These are phyloP conservation scores for Crotalus tigris DNA, from an alignment of 2,113 vertebrate species.

Conservation along the genomic window DNA sequence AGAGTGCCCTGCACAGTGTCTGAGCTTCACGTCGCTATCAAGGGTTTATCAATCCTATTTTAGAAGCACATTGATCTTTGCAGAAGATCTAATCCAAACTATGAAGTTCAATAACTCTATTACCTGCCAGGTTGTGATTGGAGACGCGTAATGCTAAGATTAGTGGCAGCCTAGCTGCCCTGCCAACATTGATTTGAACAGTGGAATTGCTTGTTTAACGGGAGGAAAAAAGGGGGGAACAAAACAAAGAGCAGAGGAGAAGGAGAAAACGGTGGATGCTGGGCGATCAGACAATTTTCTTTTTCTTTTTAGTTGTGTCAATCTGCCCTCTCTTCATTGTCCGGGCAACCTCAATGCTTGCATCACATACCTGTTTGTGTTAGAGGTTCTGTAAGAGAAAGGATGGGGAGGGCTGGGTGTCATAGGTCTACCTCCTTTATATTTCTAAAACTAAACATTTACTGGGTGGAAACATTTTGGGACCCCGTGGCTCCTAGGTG, in stretches of 20 bases:
- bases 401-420: slow-evolving; percentile 30
- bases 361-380: slow-evolving; percentile 91
- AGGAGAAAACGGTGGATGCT: slow-evolving; percentile 88
- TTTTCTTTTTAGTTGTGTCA: slow-evolving; percentile 68
- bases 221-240: too few relatives aligned
- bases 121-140: slow-evolving; percentile 96
- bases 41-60: slow-evolving; percentile 99
- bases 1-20: slow-evolving; percentile 84
- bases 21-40: slow-evolving; percentile 97
- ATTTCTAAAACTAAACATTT: slow-evolving; percentile 58
- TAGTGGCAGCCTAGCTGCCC: slow-evolving; percentile 96
- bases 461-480: neutral
- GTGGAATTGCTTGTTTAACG: slow-evolving; percentile 91
- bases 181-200: slow-evolving; percentile 99
- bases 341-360: slow-evolving; percentile 73
- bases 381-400: slow-evolving; percentile 79
- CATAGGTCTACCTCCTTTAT: slow-evolving; percentile 50
- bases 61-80: slow-evolving; percentile 95
- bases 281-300: slow-evolving; percentile 95
- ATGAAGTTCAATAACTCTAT: slow-evolving; percentile 99
- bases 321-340: slow-evolving; percentile 49
- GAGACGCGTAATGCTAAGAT: slow-evolving; percentile 97
- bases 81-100: slow-evolving; percentile 98
- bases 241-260: slow-evolving; percentile 16
- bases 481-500: neutral